Percentiles rank a stretch among this genome's conserved stretches.
phyloP scores from a whole-genome alignment of 2,888 invertebrate species.

The Cephus pygmeus region DNA sequence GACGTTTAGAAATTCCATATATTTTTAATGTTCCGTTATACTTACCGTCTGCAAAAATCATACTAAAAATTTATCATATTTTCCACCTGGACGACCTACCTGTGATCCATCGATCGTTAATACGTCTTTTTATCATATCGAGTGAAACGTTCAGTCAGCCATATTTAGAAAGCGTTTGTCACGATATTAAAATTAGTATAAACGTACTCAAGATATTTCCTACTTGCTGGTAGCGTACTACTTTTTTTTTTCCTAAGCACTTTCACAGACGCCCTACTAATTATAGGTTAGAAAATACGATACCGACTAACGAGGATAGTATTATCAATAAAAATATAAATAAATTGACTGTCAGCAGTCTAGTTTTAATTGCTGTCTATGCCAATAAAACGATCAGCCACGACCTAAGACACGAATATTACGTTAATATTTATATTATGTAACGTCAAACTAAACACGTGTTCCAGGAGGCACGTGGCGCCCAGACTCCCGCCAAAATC shows the following conservation, averaged over 20 bases:
- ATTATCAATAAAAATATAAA: not conserved
- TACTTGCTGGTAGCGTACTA: not conserved
- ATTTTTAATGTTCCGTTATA: not conserved
- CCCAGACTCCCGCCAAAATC: not conserved
- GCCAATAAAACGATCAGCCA: not conserved
- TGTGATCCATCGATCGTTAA: not conserved
- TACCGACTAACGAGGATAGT: not conserved
- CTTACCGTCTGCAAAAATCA: not conserved
- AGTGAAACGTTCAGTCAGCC: not conserved
- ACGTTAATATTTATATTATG: not conserved
- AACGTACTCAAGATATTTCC: not conserved
- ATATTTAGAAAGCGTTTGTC: slow-evolving; percentile 6
- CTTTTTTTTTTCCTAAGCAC: not conserved
- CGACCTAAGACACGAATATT: not conserved
- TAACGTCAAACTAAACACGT: not conserved
- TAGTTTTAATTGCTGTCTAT: not conserved
- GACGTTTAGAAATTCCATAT: not conserved
- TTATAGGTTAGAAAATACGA: not conserved
- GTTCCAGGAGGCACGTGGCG: not conserved
- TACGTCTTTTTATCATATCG: not conserved
- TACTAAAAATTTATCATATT: not conserved
- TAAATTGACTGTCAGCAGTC: not conserved
- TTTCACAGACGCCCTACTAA: slow-evolving; percentile 5
- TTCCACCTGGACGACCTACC: not conserved
- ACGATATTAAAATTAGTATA: slow-evolving; percentile 1